Evolutionary conservation across 2,888 invertebrate genomes (phyloP), one percentile per base, ranked within the genome.

Genomic region (Drosophila sordidula): DNA sequence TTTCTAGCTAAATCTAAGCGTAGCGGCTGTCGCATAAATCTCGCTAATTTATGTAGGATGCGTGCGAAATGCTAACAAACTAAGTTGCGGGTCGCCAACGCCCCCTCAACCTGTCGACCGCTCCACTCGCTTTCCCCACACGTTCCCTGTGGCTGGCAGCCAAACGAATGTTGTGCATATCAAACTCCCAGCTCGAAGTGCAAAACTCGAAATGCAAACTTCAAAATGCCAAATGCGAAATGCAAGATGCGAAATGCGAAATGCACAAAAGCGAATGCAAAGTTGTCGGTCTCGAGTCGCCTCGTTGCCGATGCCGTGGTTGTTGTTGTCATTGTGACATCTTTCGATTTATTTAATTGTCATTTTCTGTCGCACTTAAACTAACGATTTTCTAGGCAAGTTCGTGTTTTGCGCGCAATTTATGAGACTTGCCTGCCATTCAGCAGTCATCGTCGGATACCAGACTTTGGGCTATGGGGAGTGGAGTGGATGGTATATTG

Each of bases 61-160:
- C 86, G 86, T 87, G 86, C 87, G 55, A 77, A 86, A 78, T 87
- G 78, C 78, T 66, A 83, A 79, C 87, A 86, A 84, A 86, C 84
- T 68, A 84, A 78, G 63, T 75, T 70, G 59, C 66, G 14, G 52
- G 44, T 65, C 57, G 50, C 78, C 46, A 58, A 55, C 63, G 47
- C 45, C 56, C 51, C 39, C 49, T 25, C 54, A 34, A 49, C 62
- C 50, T 47, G 34, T 29, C 29, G 6, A n/a, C 56, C 6, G 9
- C 11, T 50, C 14, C 25, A 32, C 52, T 46, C 57, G 38, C 45
- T 25, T 49, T 34, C 5, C 32, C 5, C 32, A 26, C 41, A 18
- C 16, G 49, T 32, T 41, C 44, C 29, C 36, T 29, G 63, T 45
- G 66, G 70, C 65, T 47, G 42, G 38, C 62, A 16, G 50, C 39